Evolutionary conservation across 2,113 vertebrate genomes (phyloP).

Genomic region (Oreamnos americanus): DNA sequence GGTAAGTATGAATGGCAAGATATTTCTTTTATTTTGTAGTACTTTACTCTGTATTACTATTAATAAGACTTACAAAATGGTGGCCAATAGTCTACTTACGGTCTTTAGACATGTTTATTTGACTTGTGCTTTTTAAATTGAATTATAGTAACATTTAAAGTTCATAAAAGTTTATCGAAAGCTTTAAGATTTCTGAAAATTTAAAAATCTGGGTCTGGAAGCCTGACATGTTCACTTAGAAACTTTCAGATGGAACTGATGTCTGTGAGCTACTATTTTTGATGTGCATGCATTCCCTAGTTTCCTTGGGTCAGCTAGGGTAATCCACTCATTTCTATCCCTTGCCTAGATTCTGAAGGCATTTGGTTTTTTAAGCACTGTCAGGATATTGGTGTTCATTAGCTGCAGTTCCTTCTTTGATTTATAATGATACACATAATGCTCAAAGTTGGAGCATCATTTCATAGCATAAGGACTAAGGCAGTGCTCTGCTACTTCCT

Average conservation of each 20-base stretch:
- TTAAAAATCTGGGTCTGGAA: background rate
- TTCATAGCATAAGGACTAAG: too few relatives aligned
- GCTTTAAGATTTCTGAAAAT: background rate
- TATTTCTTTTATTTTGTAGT: background rate
- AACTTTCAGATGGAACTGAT: background rate
- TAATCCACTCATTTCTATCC: background rate
- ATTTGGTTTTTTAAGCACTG: background rate
- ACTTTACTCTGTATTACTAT: background rate
- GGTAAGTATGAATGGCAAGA: background rate
- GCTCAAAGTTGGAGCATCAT: background rate
- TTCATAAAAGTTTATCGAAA: background rate
- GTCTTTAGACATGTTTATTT: background rate
- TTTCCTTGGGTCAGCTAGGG: background rate
- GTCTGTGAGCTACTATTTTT: background rate
- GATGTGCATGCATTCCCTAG: background rate
- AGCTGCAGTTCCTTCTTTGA: background rate
- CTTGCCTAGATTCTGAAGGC: background rate
- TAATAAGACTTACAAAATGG: background rate
- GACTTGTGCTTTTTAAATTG: background rate
- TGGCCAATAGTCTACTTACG: background rate
- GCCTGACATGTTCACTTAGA: background rate
- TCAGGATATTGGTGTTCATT: background rate
- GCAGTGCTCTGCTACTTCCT: background rate
- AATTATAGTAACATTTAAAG: background rate
- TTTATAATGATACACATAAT: background rate